phyloP scores from a whole-genome alignment of 2,113 vertebrate species.

The Nothobranchius kuhntae region DNA sequence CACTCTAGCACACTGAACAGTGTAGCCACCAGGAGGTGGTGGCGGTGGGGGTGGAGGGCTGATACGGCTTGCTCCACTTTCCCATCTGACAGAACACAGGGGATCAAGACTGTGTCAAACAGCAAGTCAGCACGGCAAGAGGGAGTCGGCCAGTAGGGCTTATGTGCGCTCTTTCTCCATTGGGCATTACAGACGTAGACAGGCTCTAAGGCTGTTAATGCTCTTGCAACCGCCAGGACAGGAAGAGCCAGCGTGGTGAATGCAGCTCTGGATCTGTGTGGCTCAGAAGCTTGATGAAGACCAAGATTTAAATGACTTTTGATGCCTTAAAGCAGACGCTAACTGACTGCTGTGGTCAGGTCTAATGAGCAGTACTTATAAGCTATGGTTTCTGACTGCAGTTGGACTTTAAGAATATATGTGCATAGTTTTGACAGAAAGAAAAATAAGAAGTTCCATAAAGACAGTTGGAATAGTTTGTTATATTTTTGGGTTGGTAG shows the following conservation, averaged over 20 bases:
- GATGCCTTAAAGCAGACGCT: slow-evolving; percentile 9
- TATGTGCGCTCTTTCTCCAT: slow-evolving; percentile 52
- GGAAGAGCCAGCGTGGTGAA: slow-evolving; percentile 14
- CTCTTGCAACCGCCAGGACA: slow-evolving; percentile 35
- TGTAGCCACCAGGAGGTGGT: slow-evolving; percentile 40
- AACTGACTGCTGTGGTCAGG: neutral
- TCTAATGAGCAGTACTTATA: neutral
- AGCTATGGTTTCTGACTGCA: slow-evolving; percentile 13
- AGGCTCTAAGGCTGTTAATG: slow-evolving; percentile 44
- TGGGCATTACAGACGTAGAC: slow-evolving; percentile 40
- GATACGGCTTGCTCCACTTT: slow-evolving; percentile 76
- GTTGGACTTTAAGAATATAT: slow-evolving; percentile 16
- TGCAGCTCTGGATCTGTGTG: neutral
- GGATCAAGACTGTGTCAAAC: slow-evolving; percentile 74
- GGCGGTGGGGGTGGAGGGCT: slow-evolving; percentile 16
- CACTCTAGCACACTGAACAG: slow-evolving; percentile 30
- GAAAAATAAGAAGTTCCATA: slow-evolving; percentile 7
- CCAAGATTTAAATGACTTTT: slow-evolving; percentile 19
- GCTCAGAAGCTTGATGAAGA: neutral
- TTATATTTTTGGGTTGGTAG: neutral
- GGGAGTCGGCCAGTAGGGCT: slow-evolving; percentile 64
- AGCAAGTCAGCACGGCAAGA: slow-evolving; percentile 52
- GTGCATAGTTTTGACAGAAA: neutral
- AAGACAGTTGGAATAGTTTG: neutral
- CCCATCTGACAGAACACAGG: slow-evolving; percentile 77